Percentiles rank a stretch among this genome's conserved stretches.
phyloP scores from a whole-genome alignment of 1,140 invertebrate genomes.

The Papilio aristodemus region DNA sequence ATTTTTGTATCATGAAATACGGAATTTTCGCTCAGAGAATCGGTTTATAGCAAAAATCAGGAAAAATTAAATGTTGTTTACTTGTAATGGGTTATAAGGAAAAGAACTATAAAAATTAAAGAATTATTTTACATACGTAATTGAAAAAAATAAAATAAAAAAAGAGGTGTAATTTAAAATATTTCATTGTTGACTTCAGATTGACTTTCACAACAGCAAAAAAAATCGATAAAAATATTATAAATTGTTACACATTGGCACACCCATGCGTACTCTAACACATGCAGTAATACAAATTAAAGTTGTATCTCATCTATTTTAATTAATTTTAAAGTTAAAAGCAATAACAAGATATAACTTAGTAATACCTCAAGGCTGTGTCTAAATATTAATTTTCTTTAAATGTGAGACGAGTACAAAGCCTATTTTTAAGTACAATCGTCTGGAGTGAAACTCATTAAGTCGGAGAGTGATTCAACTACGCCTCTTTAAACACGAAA shows the following conservation, averaged over 20 bases:
- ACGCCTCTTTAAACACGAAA: slow-evolving; percentile 18
- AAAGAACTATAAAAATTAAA: background rate
- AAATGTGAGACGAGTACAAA: background rate
- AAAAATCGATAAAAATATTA: no score
- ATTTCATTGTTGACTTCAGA: background rate
- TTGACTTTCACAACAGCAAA: no score
- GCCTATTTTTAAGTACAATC: slow-evolving; percentile 14
- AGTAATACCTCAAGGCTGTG: background rate
- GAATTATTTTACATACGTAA: no score
- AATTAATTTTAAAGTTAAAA: background rate
- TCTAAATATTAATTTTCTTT: slow-evolving; percentile 2
- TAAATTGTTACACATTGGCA: no score
- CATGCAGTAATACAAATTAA: no score
- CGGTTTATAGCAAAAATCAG: background rate
- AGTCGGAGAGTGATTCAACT: slow-evolving; percentile 19
- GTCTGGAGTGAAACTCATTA: slow-evolving; percentile 15
- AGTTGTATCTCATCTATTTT: no score
- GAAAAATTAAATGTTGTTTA: background rate
- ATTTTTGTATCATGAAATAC: background rate
- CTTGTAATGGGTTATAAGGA: background rate
- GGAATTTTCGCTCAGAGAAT: background rate
- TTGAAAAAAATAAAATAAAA: no score
- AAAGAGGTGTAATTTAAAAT: background rate
- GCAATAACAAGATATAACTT: background rate
- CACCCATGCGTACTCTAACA: no score